Evolutionary conservation across 2,113 vertebrate species (phyloP).

Genomic region (Caloenas nicobarica): DNA sequence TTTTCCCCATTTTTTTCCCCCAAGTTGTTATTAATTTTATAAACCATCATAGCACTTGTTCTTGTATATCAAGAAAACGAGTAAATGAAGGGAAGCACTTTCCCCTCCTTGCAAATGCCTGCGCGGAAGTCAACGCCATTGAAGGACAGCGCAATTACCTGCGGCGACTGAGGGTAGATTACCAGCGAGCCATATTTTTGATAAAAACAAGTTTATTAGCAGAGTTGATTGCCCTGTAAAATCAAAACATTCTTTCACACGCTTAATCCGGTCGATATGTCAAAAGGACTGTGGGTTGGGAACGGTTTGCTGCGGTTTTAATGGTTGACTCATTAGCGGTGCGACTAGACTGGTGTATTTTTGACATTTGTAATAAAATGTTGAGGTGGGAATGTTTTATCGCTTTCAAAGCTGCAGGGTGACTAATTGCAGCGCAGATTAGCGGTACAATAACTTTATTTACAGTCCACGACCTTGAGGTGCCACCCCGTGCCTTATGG

Average conservation of each 20-base stretch:
- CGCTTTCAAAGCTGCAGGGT: fast-evolving
- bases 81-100: neutral
- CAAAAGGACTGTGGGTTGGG: neutral
- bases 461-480: neutral
- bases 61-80: neutral
- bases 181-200: fast-evolving
- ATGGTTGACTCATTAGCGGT: neutral
- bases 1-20: fast-evolving
- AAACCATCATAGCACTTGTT: neutral
- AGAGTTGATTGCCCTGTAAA: neutral
- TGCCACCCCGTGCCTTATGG: neutral
- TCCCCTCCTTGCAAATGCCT: neutral
- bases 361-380: neutral
- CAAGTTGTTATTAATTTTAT: neutral
- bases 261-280: fast-evolving
- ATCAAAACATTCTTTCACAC: neutral
- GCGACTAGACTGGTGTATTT: fast-evolving
- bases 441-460: neutral
- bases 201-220: neutral
- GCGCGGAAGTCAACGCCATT: neutral
- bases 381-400: neutral
- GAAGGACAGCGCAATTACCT: fast-evolving
- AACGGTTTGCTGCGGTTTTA: neutral
- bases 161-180: neutral
- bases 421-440: fast-evolving